Conservation (phyloP, 2,113 vertebrate species). For the Carassius carassius region DNA sequence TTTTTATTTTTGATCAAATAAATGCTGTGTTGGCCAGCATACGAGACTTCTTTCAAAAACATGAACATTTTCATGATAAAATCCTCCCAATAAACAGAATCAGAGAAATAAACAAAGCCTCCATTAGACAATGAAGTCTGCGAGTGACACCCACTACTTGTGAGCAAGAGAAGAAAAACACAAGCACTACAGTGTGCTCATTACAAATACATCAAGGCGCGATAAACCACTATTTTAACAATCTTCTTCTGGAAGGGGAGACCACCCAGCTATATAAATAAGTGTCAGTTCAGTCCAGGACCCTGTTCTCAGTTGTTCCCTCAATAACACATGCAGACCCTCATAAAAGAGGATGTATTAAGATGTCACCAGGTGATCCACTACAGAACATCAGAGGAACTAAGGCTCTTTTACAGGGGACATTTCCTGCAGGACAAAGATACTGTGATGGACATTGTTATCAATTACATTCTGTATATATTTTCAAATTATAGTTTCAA, state of each 20-base stretch:
- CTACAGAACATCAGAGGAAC: constrained; percentile 15
- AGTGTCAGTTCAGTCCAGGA: not conserved
- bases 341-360: constrained; percentile 21
- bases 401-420: not conserved
- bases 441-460: not conserved
- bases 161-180: not conserved
- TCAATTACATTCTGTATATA: not conserved
- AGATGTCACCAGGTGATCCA: constrained; percentile 7
- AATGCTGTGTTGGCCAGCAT: too few species aligned
- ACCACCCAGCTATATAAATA: constrained; percentile 15
- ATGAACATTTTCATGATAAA: not conserved
- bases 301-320: not conserved
- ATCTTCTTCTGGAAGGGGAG: constrained; percentile 4
- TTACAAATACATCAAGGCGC: constrained; percentile 17
- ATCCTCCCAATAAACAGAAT: not conserved
- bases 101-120: not conserved
- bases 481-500: not conserved
- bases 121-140: not conserved
- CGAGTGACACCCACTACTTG: not conserved
- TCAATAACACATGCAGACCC: constrained; percentile 15
- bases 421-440: constrained; percentile 1
- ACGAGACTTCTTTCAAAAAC: too few species aligned
- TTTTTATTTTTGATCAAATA: too few species aligned
- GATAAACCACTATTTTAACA: constrained; percentile 19
- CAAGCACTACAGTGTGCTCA: not conserved